Evolutionary conservation across 1,140 invertebrate genomes (phyloP), one percentile per base, ranked within the genome.

Genomic region (Drosophila quadrilineata): DNA sequence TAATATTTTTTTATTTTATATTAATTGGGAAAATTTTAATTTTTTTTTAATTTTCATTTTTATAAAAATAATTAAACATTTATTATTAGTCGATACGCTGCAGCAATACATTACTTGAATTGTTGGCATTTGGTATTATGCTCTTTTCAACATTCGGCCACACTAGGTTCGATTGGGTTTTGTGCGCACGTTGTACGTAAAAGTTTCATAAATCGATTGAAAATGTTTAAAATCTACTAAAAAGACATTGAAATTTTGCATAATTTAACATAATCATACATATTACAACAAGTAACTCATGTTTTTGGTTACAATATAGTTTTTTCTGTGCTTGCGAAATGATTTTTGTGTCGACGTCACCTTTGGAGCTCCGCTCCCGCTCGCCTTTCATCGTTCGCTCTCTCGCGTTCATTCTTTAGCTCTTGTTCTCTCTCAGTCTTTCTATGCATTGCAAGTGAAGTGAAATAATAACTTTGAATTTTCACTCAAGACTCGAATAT

Each of bases 111-210:
- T 60, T 33, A 60, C 19, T 14, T 58, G 0, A 28, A 41, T 41
- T 21, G 8, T 19, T 31, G 4, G 8, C 17, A 17, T 26, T 24
- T 16, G 6, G 33, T 54, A 38, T 35, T 35, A 48, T 5, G 33
- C 10, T 54, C 57, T 64, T 68, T 67, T 72, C 31, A 43, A 54
- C 56, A 66, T 66, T 60, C 56, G 65, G 65, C 57, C 65, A 68
- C 65, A 56, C 59, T 64, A 49, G 29, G 67, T 54, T 41, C 56
- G 63, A 54, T 54, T 76, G 63, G 64, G 48, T 77, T 77, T 71
- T 76, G 73, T 76, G 74, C 70, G 74, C 74, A 77, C 74, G 74
- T 77, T 77, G 75, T 79, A 79, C 67, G 75, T 79, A 72, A 69
- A 79, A 77, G 38, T 60, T 70, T 79, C 54, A 76, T 58, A 67